Base-by-base conservation (phyloP, 2,797 vertebrate genomes). In the Scolopax rusticola region DNA sequence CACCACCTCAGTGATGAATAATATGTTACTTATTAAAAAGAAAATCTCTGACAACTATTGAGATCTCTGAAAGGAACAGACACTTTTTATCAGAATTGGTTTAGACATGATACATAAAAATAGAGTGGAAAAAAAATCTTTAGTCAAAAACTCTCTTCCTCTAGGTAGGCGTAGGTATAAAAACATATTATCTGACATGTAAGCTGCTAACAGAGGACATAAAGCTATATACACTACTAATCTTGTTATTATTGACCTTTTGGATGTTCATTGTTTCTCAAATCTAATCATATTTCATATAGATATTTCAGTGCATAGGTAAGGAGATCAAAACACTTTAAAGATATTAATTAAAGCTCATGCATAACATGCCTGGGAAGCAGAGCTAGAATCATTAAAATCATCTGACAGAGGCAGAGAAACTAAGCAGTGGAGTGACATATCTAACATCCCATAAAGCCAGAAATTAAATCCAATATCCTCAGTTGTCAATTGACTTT, bases 311-410 rank as follows among this genome's bases (percentile, higher is more conserved):
- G 45, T 86, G 40, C 30, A 86, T 65, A 86, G 70, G 43, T 94
- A 95, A 91, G 51, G 56, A 93, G 30, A 43, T 84, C 65, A 45
- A 45, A 95, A 90, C 40, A 48, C 20, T 95, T 86, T 75, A 70
- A 75, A 87, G 11, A 32, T 84, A 76, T 82, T 93, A 87, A 96
- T 95, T 95, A 94, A 70, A 93, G 13, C 54, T 90, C 56, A 67
- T 76, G 60, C 74, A 70, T 56, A 79, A 67, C 56, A 48, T 70
- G 95, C 67, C 11, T 50, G 67, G 77, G 88, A 93, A 93, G 38
- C 24, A 82, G 63, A 73, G n/a, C 25, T 79, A 59, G 76, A 79
- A 88, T 91, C 43, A 70, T 86, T 93, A 94, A 90, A 94, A 73
- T 65, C 12, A 40, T 67, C 56, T 91, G 70, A 87, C 40, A 87